Evolutionary conservation across 2,888 invertebrate genomes (phyloP), one percentile per base, ranked within the genome.

Genomic region (Bruchidius siliquastri): DNA sequence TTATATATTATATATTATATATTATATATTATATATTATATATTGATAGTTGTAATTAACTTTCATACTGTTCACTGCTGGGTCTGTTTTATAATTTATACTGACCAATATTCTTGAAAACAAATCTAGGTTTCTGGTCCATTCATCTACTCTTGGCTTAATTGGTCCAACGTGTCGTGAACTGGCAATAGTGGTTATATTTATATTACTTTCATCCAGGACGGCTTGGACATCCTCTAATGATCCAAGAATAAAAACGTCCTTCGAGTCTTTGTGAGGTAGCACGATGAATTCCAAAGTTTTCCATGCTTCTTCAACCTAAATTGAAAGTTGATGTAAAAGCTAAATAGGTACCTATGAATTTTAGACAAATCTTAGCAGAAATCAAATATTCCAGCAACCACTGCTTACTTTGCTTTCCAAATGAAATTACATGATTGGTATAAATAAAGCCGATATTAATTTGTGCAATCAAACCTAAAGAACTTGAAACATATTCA

Each of bases 111-210:
- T 95, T 80, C 89, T 91, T 0, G 92, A 87, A 83, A 97, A 96
- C n/a, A 94, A 86, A 20, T 96, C 94, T 77, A 96, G 87, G 76
- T 92, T 90, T 75, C 87, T 89, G 0, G 89, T 88, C 97, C 96
- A 97, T 76, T 96, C 94, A 69, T 96, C 94, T 0, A 96, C 95
- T 72, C 93, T 88, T 21, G 90, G 84, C 82, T 92, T 94, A 74
- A 97, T 96, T 0, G 96, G 96, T 0, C 93, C 95, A 20, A 96
- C 94, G 85, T 94, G 93, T 71, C 94, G 89, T 0, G 96, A 96
- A 81, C 95, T 95, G 0, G 94, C 91, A 71, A 97, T 96, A 0
- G 96, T 97, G 79, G 93, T 92, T 67, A 97, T 90, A 82, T 93
- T 93, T 72, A 97, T 96, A 84, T 92, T 94, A 81, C 94, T 93